Percentiles rank a stretch among this genome's conserved stretches.
Evolutionary conservation across 2,797 vertebrate genomes (phyloP).

Genomic region (Syngnathus acus): DNA sequence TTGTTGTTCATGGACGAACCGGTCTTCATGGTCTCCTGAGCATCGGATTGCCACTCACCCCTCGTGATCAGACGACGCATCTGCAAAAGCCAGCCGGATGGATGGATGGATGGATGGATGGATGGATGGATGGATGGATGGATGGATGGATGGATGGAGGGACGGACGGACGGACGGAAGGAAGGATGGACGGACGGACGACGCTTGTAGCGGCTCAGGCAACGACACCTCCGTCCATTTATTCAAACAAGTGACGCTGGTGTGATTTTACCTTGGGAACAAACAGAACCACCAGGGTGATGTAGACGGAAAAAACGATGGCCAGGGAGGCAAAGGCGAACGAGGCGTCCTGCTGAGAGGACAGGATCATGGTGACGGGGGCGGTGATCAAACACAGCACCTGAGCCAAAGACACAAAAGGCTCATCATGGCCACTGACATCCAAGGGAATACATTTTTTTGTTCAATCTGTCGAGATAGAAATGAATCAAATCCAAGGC

Average conservation of each 20-base stretch:
- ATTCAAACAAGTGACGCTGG: background rate
- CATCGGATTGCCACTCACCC: conserved; percentile 94
- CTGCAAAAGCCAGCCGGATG: conserved; percentile 46
- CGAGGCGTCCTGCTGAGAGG: conserved; percentile 91
- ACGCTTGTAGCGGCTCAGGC: background rate
- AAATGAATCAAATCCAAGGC: background rate
- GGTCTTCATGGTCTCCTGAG: conserved; percentile 93
- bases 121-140: no score
- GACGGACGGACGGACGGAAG: no score
- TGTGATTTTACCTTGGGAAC: conserved; percentile 80
- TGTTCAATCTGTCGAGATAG: no score
- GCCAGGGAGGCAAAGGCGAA: conserved; percentile 90
- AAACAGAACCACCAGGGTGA: conserved; percentile 92
- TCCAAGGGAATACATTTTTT: no score
- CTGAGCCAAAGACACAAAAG: conserved; percentile 47
- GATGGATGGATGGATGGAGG: no score
- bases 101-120: no score
- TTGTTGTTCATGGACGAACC: conserved; percentile 96
- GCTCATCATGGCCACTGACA: no score
- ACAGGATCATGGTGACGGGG: conserved; percentile 92
- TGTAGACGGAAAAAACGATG: conserved; percentile 91
- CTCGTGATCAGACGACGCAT: conserved; percentile 91
- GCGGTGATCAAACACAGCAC: conserved; percentile 93
- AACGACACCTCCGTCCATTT: background rate
- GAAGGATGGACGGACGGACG: no score